A percentile compares a stretch with the other conserved stretches of the same genome.
Conservation (phyloP, 2,113 vertebrate genomes). For the Saccopteryx bilineata region DNA sequence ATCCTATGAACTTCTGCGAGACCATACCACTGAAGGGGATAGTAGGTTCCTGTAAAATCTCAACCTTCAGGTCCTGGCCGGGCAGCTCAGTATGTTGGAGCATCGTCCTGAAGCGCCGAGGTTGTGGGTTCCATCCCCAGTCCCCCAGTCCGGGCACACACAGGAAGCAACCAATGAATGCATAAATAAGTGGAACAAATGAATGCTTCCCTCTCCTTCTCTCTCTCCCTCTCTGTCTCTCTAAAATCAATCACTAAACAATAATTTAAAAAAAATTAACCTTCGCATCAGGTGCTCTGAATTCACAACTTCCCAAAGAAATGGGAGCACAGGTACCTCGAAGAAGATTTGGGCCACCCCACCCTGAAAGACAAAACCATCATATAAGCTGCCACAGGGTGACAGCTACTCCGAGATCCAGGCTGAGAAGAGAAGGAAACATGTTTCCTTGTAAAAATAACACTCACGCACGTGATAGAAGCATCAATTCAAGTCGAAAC, state of each 20-base stretch:
- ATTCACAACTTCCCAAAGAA: neutral
- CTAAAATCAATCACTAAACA: too few species aligned
- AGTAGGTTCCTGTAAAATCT: neutral
- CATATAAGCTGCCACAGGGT: neutral
- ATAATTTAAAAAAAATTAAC: neutral
- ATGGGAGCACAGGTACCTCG: neutral
- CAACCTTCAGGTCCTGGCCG: neutral
- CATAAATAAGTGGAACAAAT: too few species aligned
- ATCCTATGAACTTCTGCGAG: neutral
- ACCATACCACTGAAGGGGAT: neutral
- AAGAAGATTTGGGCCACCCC: neutral
- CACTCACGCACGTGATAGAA: conserved; percentile 30
- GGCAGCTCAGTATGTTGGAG: too few species aligned
- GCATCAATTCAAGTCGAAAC: conserved; percentile 29
- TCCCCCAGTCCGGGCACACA: too few species aligned
- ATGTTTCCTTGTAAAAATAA: conserved; percentile 19
- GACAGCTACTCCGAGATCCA: neutral
- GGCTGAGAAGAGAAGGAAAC: conserved; percentile 53
- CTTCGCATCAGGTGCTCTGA: neutral
- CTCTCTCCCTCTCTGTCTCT: too few species aligned
- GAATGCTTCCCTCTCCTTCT: too few species aligned
- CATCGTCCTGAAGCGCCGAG: too few species aligned
- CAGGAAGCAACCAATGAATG: too few species aligned
- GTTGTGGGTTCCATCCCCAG: too few species aligned
- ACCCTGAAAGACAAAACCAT: neutral